Conservation (phyloP, 2,113 vertebrate species). For the Tor tambroides region DNA sequence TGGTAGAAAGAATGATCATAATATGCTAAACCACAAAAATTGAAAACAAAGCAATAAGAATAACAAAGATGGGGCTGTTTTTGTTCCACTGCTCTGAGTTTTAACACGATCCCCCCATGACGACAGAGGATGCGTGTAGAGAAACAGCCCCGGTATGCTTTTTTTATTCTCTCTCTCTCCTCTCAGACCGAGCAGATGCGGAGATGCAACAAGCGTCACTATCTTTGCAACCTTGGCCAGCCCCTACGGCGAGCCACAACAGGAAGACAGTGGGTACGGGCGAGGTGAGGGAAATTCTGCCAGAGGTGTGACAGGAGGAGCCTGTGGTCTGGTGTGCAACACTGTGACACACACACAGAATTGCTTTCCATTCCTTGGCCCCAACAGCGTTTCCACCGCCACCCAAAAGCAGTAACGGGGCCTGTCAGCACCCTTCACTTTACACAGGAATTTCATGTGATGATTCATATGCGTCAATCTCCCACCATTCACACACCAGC, state of each 20-base stretch:
- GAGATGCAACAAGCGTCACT: slow-evolving; percentile 22
- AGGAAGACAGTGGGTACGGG: slow-evolving; percentile 74
- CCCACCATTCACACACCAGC: neutral
- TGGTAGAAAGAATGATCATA: no score
- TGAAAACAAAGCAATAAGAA: slow-evolving; percentile 58
- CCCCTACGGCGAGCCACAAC: slow-evolving; percentile 71
- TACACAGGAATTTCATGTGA: neutral
- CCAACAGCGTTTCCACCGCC: slow-evolving; percentile 45
- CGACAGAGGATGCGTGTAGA: slow-evolving; percentile 56
- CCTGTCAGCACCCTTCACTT: neutral
- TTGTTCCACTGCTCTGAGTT: slow-evolving; percentile 35
- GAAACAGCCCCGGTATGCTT: neutral
- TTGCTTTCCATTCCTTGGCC: slow-evolving; percentile 45
- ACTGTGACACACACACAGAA: slow-evolving; percentile 19
- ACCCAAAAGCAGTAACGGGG: neutral
- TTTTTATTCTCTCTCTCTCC: neutral
- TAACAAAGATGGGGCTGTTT: slow-evolving; percentile 48
- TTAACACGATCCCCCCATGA: slow-evolving; percentile 40
- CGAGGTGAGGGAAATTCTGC: slow-evolving; percentile 77
- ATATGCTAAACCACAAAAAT: no score
- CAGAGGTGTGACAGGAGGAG: slow-evolving; percentile 65
- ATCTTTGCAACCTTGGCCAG: slow-evolving; percentile 55
- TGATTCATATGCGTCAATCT: neutral
- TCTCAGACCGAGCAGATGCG: neutral
- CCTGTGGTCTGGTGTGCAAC: slow-evolving; percentile 64